Base-by-base conservation (phyloP, 2,888 invertebrate species). In the Stenolophus ochropezus region DNA sequence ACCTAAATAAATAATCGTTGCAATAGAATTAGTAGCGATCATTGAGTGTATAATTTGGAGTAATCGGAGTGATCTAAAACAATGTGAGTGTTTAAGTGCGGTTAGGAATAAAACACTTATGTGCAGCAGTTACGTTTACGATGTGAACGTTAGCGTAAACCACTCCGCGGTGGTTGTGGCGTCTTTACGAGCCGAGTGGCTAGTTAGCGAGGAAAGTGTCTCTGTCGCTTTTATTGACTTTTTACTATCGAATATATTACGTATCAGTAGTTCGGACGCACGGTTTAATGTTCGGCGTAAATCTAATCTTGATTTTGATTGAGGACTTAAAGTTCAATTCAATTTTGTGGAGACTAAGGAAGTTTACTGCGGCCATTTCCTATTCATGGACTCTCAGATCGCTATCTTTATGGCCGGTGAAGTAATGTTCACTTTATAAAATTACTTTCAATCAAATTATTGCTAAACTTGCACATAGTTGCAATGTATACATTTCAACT, bases 191-290 rank as follows among this genome's bases (percentile, higher is more conserved):
- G 61, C 11, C 14, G 23, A 61, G 61, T 61, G 25, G 8, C 4
- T 61, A 61, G 27, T 25, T 25, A 61, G 23, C 20, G 18, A 8
- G 18, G 51, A 18, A 21, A 61, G 61, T 61, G n/a, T 61, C 61
- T 61, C 25, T 21, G 6, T 61, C 14, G 14, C 4, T 61, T 61
- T 61, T 61, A 61, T 61, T 1, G 61, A 61, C 61, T 27, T 61
- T 61, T 61, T 61, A 61, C 23, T 61, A 11, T 11, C 23, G n/a
- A 61, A 25, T 61, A 61, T 61, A 61, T 61, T 61, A 61, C 61
- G 11, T 21, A 25, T 25, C 61, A 61, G 61, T 61, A 61, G 61
- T 61, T 56, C 27, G 23, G n/a, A 61, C 14, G 23, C n/a, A 61
- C 4, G 14, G n/a, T 61, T 61, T 61, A 23, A 61, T 61, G 27